phyloP scores from a whole-genome alignment of 2,797 vertebrate species.

The Bovichtus variegatus region DNA sequence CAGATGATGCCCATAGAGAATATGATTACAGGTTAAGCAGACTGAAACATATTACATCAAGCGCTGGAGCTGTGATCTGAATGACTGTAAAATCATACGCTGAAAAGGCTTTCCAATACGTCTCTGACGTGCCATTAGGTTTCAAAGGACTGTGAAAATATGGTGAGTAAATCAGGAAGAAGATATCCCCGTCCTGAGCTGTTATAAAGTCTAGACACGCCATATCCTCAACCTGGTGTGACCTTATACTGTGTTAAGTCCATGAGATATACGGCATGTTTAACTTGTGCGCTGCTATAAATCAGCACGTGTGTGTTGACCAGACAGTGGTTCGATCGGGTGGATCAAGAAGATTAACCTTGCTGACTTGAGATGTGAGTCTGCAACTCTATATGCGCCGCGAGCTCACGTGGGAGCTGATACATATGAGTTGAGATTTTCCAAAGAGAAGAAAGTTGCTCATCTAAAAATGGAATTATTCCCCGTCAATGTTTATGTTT shows the following conservation, averaged over 20 bases:
- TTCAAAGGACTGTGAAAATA: slow-evolving; percentile 61
- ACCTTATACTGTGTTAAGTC: slow-evolving; percentile 41
- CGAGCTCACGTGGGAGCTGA: slow-evolving; percentile 23
- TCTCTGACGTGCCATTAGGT: slow-evolving; percentile 61
- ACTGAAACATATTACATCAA: slow-evolving; percentile 58
- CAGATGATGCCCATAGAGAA: slow-evolving; percentile 32
- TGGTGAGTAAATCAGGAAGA: slow-evolving; percentile 71
- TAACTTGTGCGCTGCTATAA: slow-evolving; percentile 49
- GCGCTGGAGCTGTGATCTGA: slow-evolving; percentile 43
- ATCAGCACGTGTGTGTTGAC: slow-evolving; percentile 63
- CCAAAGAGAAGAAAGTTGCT: slow-evolving; percentile 27
- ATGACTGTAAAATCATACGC: slow-evolving; percentile 66
- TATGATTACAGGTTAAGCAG: slow-evolving; percentile 39
- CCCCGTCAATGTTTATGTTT: slow-evolving; percentile 11
- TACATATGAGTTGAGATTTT: slow-evolving; percentile 42
- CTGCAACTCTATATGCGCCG: slow-evolving; percentile 43
- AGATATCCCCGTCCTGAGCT: slow-evolving; percentile 50
- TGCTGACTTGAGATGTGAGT: slow-evolving; percentile 53
- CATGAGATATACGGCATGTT: slow-evolving; percentile 55
- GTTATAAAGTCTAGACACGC: slow-evolving; percentile 62
- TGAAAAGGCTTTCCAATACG: slow-evolving; percentile 55
- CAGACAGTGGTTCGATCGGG: slow-evolving; percentile 63
- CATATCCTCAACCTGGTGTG: slow-evolving; percentile 58
- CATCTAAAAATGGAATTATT: slow-evolving; percentile 33
- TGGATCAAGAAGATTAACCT: slow-evolving; percentile 69